Conservation (phyloP, 2,797 vertebrate species). For the Spinibarbus caldwelli region DNA sequence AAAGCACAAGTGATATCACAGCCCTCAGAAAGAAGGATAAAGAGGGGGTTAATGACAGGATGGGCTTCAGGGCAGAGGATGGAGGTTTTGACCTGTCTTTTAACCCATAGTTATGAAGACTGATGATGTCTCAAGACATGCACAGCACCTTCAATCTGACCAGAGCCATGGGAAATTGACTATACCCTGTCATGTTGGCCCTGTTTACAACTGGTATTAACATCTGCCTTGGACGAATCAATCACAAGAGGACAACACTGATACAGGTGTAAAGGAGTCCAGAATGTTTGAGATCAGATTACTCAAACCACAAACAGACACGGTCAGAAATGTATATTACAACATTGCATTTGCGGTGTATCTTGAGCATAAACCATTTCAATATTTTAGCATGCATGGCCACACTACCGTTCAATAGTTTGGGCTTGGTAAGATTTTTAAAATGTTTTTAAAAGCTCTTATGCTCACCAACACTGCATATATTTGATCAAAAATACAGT, state of each 20-base stretch:
- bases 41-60: constrained; percentile 57
- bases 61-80: constrained; percentile 38
- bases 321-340: not conserved
- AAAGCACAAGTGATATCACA: constrained; percentile 45
- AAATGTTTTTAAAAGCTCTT: not conserved
- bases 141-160: not conserved
- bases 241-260: not conserved
- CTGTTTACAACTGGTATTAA: not conserved
- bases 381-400: not conserved
- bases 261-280: not conserved
- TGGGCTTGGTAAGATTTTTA: not conserved
- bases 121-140: constrained; percentile 48
- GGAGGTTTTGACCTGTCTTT: constrained; percentile 49
- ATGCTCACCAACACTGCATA: too few species aligned
- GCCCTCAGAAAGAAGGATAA: constrained; percentile 32
- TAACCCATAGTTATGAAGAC: constrained; percentile 47
- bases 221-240: not conserved
- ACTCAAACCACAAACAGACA: not conserved
- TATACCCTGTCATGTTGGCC: constrained; percentile 5
- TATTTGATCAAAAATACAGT: too few species aligned
- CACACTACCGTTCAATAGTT: not conserved
- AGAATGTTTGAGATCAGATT: not conserved
- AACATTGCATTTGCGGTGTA: not conserved
- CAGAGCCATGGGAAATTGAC: constrained; percentile 5
- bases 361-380: not conserved